Evolutionary conservation across 2,888 invertebrate genomes (phyloP).

Genomic region (Dyspetes luteomarginatus): DNA sequence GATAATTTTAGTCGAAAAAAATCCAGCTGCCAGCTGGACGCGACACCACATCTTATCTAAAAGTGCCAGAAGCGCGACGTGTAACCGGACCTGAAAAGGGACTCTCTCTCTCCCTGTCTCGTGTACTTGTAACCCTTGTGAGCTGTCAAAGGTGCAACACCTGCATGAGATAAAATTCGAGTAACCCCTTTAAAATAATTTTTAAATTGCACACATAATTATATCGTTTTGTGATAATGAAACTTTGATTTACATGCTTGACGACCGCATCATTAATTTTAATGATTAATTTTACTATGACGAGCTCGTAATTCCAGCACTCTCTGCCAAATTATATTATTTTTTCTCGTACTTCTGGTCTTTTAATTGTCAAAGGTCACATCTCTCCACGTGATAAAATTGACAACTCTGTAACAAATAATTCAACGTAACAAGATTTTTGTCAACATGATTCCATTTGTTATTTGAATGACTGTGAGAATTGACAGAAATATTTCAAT

Average conservation of each 20-base stretch:
- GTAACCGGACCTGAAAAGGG: too few relatives aligned
- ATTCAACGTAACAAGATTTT: slow-evolving; percentile 4
- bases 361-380: not conserved
- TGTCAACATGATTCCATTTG: too few relatives aligned
- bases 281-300: not conserved
- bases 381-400: not conserved
- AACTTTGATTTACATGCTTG: not conserved
- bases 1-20: slow-evolving; percentile 51
- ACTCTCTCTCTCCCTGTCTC: too few relatives aligned
- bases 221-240: slow-evolving; percentile 1
- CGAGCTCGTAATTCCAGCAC: not conserved
- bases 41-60: too few relatives aligned
- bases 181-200: slow-evolving; percentile 30
- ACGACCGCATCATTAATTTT: not conserved
- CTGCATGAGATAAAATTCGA: slow-evolving; percentile 51
- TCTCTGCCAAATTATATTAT: not conserved
- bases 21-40: slow-evolving; percentile 48
- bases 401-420: slow-evolving; percentile 15
- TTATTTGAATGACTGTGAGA: too few relatives aligned
- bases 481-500: too few relatives aligned
- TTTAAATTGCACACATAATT: slow-evolving; percentile 26
- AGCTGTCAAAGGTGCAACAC: slow-evolving; percentile 60
- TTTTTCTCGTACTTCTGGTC: not conserved
- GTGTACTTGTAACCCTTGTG: not conserved
- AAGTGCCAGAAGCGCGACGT: too few relatives aligned